A percentile compares a stretch with the other conserved stretches of the same genome.
phyloP scores from a whole-genome alignment of 2,888 invertebrate genomes.

The Stenoptilia bipunctidactyla region DNA sequence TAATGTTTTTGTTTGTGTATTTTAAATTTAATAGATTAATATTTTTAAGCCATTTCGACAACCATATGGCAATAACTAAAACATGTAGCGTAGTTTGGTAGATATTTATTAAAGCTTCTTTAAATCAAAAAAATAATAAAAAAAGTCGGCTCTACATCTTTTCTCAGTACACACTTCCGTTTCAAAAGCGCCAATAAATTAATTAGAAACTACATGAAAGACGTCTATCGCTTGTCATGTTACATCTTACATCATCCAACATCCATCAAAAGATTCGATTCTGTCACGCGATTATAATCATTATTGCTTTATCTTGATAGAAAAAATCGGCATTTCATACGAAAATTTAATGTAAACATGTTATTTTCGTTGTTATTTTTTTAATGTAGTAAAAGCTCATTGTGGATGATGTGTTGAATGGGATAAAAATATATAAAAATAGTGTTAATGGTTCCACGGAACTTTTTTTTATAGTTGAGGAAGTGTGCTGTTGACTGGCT shows the following conservation, averaged over 20 bases:
- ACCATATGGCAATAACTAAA: too few relatives aligned
- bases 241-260: conserved; percentile 26
- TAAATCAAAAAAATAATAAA: too few relatives aligned
- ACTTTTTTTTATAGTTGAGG: conserved; percentile 55
- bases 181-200: conserved; percentile 63
- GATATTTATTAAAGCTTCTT: too few relatives aligned
- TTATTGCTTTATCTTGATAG: conserved; percentile 24
- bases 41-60: background rate
- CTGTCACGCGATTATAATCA: conserved; percentile 32
- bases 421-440: conserved; percentile 50
- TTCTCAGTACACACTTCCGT: conserved; percentile 32
- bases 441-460: conserved; percentile 55
- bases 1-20: too few relatives aligned
- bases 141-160: conserved; percentile 28
- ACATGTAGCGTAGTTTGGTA: too few relatives aligned
- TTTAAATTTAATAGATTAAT: too few relatives aligned
- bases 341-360: conserved; percentile 57
- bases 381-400: conserved; percentile 54
- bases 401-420: conserved; percentile 64
- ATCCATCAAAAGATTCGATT: conserved; percentile 23
- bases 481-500: conserved; percentile 50
- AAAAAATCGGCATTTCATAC: conserved; percentile 56
- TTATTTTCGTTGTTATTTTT: conserved; percentile 48
- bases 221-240: conserved; percentile 55
- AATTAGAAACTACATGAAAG: conserved; percentile 55